Percentiles rank a stretch among this genome's conserved stretches.
These are phyloP conservation scores for Parasteatoda lunata DNA, from an alignment of 2,888 invertebrate species.

Conservation along the genomic window DNA sequence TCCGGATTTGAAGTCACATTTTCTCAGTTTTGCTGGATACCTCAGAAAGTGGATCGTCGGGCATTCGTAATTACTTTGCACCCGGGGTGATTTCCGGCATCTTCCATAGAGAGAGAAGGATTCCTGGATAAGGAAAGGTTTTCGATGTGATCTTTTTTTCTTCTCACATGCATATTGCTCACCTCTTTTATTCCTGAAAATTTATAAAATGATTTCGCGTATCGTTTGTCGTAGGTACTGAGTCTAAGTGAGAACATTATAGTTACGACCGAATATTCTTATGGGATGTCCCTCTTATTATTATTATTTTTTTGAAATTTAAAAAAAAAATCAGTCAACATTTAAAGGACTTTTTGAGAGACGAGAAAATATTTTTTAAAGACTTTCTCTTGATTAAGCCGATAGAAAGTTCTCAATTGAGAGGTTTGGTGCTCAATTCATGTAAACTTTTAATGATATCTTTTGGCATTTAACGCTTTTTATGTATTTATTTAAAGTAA, in stretches of 20 bases:
- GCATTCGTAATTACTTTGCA: conserved; percentile 5
- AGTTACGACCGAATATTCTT: too few relatives aligned
- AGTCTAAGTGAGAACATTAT: too few relatives aligned
- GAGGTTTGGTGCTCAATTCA: neutral
- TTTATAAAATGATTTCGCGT: neutral
- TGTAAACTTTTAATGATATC: too few relatives aligned
- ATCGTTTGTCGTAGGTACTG: neutral
- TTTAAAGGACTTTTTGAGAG: neutral
- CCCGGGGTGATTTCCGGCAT: conserved; percentile 4
- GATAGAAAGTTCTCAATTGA: neutral
- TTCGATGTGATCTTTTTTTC: neutral
- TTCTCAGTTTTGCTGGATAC: neutral
- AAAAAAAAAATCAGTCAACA: neutral
- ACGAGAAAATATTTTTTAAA: neutral
- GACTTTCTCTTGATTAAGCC: neutral
- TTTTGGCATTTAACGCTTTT: too few relatives aligned
- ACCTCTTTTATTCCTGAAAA: neutral
- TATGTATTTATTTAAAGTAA: too few relatives aligned
- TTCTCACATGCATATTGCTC: neutral
- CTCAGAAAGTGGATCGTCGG: neutral
- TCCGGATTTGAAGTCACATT: conserved; percentile 5
- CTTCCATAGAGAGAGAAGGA: neutral
- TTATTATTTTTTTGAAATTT: neutral
- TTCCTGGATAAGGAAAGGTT: neutral
- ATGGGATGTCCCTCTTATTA: neutral